A percentile compares a stretch with the other conserved stretches of the same genome.
phyloP scores from a whole-genome alignment of 1,140 invertebrate species.

The Macrosteles quadrilineatus region DNA sequence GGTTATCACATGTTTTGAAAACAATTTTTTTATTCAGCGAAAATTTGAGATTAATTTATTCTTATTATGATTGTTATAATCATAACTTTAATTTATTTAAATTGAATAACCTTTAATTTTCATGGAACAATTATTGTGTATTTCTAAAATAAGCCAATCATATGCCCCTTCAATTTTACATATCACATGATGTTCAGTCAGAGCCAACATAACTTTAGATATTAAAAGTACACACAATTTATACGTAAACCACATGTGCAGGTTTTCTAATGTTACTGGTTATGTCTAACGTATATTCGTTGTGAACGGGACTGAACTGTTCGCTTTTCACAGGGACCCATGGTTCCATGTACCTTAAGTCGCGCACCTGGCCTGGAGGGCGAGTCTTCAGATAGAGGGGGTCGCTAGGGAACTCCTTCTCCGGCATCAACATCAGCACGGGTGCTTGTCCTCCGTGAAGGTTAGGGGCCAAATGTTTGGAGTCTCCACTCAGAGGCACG shows the following conservation, averaged over 20 bases:
- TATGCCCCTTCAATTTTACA: neutral
- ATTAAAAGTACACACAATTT: slow-evolving; percentile 40
- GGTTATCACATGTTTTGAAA: too few relatives aligned
- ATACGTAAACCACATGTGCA: slow-evolving; percentile 65
- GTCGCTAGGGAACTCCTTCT: slow-evolving; percentile 42
- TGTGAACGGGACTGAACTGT: slow-evolving; percentile 56
- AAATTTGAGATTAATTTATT: too few relatives aligned
- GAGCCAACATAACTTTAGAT: neutral
- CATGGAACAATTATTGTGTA: too few relatives aligned
- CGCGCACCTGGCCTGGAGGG: slow-evolving; percentile 56
- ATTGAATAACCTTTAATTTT: too few relatives aligned
- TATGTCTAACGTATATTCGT: slow-evolving; percentile 59
- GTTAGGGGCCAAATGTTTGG: slow-evolving; percentile 54
- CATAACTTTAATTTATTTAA: too few relatives aligned
- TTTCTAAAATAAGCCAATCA: neutral
- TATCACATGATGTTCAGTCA: neutral
- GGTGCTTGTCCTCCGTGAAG: slow-evolving; percentile 40
- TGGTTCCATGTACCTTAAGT: slow-evolving; percentile 58
- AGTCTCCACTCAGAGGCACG: slow-evolving; percentile 41
- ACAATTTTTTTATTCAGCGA: too few relatives aligned
- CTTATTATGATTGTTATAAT: too few relatives aligned
- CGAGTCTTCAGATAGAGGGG: slow-evolving; percentile 59
- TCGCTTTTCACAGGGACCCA: slow-evolving; percentile 58
- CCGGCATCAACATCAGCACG: slow-evolving; percentile 38
- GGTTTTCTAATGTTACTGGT: slow-evolving; percentile 55